Evolutionary conservation across 2,888 invertebrate species (phyloP).

Genomic region (Lithophane leautieri): DNA sequence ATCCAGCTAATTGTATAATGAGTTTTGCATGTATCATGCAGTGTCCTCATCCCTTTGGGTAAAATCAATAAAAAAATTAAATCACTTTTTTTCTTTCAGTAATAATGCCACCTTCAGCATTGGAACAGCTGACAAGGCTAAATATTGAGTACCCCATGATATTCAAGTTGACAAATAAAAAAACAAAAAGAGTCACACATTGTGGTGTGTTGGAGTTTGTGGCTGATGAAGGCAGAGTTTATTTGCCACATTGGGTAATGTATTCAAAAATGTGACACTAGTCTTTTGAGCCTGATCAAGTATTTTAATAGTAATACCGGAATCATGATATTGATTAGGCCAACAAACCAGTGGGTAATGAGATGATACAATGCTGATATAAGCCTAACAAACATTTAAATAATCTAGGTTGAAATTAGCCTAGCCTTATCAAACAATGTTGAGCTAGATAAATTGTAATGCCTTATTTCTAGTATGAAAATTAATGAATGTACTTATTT

Average conservation of each 20-base stretch:
- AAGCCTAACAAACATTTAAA: not conserved
- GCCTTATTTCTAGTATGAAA: too few relatives aligned
- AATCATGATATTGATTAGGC: not conserved
- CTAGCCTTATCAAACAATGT: not conserved
- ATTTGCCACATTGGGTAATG: conserved; percentile 98
- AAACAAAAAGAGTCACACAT: conserved; percentile 96
- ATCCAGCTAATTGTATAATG: too few relatives aligned
- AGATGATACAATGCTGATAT: not conserved
- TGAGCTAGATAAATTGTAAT: not conserved
- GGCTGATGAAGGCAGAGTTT: conserved; percentile 99
- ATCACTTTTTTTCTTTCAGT: conserved; percentile 91
- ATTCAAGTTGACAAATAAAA: conserved; percentile 97
- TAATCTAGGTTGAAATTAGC: not conserved
- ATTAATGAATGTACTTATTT: too few relatives aligned
- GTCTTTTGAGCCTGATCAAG: not conserved
- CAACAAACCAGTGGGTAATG: not conserved
- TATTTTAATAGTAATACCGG: not conserved
- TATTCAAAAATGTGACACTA: conserved; percentile 4
- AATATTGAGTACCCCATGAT: conserved; percentile 99
- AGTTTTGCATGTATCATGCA: not conserved
- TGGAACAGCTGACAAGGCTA: conserved; percentile 97
- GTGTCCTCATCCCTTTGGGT: not conserved
- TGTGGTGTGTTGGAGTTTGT: conserved; percentile 99
- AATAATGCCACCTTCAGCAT: conserved; percentile 99
- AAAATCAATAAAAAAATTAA: not conserved